Base-by-base conservation (phyloP, 2,888 invertebrate genomes). In the Lasiommata megera region DNA sequence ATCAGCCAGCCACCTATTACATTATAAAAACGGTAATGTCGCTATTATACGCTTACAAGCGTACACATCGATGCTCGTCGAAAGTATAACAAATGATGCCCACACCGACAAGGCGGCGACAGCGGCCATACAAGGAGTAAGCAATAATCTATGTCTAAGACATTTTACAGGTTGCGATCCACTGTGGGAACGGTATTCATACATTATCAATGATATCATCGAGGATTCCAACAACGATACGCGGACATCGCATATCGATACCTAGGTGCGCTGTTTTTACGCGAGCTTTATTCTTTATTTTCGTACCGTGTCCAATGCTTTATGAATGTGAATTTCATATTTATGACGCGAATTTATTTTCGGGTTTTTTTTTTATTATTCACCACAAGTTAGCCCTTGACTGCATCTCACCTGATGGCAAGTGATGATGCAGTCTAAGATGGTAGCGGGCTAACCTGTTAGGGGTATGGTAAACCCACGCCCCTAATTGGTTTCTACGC, bases 171-270 rank as follows among this genome's bases (percentile, higher is more conserved):
- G 2, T 23, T 23, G 16, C 28, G 34, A 34, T 34, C 16, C 12
- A 31, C 56, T 54, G 50, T 62, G 56, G 54, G 56, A 62, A 54
- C 51, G 46, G 28, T 37, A 51, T 52, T 59, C 40, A 56, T 43
- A 54, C 56, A 56, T 61, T 52, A 58, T 52, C 55, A 52, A 56
- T 58, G 54, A 46, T 51, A 54, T 60, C 57, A 57, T 53, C 44
- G 38, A 40, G 54, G 50, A 56, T 54, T 50, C 60, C 56, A 44
- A 56, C 44, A 56, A 38, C 54, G 44, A 54, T 60, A 53, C 28
- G 28, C 16, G 28, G 11, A 36, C 14, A 8, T 38, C 37, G 14
- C 23, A 36, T 37, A 50, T 51, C 37, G 28, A 28, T 38, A 29
- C 28, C 38, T 9, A n/a, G n/a, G n/a, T n/a, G n/a, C n/a, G n/a